Evolutionary conservation across 2,113 vertebrate genomes (phyloP), one percentile per base, ranked within the genome.

Genomic region (Chionodraco myersi): DNA sequence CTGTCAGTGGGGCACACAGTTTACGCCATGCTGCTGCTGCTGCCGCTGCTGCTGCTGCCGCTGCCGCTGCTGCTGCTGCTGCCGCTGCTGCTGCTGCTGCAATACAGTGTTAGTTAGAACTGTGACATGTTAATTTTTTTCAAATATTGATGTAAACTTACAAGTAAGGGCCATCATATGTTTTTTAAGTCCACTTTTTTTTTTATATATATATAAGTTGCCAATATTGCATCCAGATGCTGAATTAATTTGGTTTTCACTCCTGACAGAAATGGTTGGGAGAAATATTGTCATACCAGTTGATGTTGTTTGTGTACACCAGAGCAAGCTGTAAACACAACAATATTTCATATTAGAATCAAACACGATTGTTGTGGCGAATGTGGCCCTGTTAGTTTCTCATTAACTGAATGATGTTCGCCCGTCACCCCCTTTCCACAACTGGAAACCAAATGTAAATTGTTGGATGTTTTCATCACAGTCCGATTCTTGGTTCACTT

Each of bases 51-150:
- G 26, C 26, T 26, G 26, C 26, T 26, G 26, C 26, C 2, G 26
- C 26, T 26, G 26, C 26, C 2, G 26, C 2, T 2, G 26, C 26
- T 2, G 26, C 26, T 26, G 21, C 21, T 26, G 26, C 26, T 26
- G 26, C 26, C 2, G 26, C 26, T 26, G 26, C 26, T 26, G 26
- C 21, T 21, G 21, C 21, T 21, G 21, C 21, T 21, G 21, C 76
- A 75, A 64, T 78, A 66, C 82, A 75, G 84, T 86, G 75, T 89
- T 85, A 76, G 66, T 70, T 67, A 77, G 61, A 88, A 85, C 87
- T 88, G 91, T 88, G 85, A 91, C 86, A 85, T 53, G 44, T 61
- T 77, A 85, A 72, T 82, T 69, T 51, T 82, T 74, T 51, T 26
- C 63, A 23, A 49, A 59, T 49, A 12, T 4, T 26, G 65, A 74